Conservation (phyloP, 2,797 vertebrate genomes). For the Neosilurus hyrtlii region DNA sequence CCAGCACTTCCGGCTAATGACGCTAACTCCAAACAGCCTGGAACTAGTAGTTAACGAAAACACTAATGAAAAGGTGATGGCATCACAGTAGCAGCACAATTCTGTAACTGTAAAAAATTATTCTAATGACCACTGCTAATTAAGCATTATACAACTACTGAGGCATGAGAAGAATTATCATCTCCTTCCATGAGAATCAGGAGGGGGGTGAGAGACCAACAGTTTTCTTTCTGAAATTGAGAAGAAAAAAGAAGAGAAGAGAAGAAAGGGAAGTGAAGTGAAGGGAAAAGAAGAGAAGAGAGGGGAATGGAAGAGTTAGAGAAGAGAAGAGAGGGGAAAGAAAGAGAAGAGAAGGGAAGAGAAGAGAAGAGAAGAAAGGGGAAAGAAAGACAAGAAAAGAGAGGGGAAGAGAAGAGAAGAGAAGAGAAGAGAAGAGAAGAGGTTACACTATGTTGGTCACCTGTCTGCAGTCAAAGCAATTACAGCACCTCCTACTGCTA, state of each 20-base stretch:
- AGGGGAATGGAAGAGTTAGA: conserved; percentile 37
- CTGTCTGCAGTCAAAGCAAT: conserved; percentile 76
- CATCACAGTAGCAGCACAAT: conserved; percentile 27
- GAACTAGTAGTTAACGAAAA: conserved; percentile 60
- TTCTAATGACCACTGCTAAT: conserved; percentile 44
- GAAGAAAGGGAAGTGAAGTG: conserved; percentile 43
- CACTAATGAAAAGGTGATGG: conserved; percentile 56
- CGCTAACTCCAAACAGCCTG: conserved; percentile 62
- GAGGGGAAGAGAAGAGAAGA: background rate
- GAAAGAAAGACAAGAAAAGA: too few species aligned
- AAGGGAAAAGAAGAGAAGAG: conserved; percentile 40
- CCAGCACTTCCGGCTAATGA: conserved; percentile 57
- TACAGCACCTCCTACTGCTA: conserved; percentile 68
- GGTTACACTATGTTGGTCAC: conserved; percentile 62
- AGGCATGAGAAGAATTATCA: conserved; percentile 23
- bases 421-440: conserved; percentile 16
- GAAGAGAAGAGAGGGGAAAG: conserved; percentile 23
- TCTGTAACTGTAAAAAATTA: conserved; percentile 20
- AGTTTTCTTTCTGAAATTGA: conserved; percentile 10
- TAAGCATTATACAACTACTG: conserved; percentile 35
- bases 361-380: too few species aligned
- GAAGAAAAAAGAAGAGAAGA: conserved; percentile 10
- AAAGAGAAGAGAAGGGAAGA: too few species aligned
- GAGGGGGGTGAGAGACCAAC: conserved; percentile 39
- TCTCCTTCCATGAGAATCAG: conserved; percentile 50